A percentile compares a stretch with the other conserved stretches of the same genome.
Evolutionary conservation across 2,113 vertebrate species (phyloP).

Genomic region (Rhinoderma darwinii): DNA sequence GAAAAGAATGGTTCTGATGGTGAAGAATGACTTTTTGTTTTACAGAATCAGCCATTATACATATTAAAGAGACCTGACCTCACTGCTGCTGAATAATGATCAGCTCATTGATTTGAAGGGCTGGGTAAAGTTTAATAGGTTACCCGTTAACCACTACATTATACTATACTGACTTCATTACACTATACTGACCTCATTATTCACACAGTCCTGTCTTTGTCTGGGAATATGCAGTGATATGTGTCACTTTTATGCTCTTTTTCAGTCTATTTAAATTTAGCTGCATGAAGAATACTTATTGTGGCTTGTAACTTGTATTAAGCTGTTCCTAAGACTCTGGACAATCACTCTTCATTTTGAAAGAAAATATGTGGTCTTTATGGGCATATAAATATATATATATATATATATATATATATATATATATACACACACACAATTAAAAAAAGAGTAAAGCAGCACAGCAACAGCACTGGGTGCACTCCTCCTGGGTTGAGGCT

Average conservation of each 20-base stretch:
- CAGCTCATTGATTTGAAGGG: constrained; percentile 26
- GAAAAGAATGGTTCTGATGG: neutral
- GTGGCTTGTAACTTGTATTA: neutral
- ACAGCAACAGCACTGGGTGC: too few relatives aligned
- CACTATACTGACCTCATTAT: constrained; percentile 16
- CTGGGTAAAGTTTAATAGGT: constrained; percentile 48
- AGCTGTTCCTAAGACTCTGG: too few relatives aligned
- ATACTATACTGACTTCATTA: constrained; percentile 33
- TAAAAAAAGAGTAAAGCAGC: too few relatives aligned
- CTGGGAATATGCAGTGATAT: neutral
- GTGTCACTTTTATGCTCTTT: neutral
- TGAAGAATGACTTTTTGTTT: constrained; percentile 32
- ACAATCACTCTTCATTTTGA: too few relatives aligned
- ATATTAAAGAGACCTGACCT: constrained; percentile 35
- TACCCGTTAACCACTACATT: constrained; percentile 51
- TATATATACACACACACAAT: too few relatives aligned
- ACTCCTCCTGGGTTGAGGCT: too few relatives aligned
- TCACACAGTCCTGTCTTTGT: constrained; percentile 49
- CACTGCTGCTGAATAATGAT: constrained; percentile 32
- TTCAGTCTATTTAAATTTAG: neutral
- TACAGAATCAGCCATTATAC: neutral
- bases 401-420: too few relatives aligned
- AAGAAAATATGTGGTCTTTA: too few relatives aligned
- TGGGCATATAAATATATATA: too few relatives aligned
- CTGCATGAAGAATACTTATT: neutral